Conservation (phyloP, 2,888 invertebrate species). For the Cosmopolites sordidus region DNA sequence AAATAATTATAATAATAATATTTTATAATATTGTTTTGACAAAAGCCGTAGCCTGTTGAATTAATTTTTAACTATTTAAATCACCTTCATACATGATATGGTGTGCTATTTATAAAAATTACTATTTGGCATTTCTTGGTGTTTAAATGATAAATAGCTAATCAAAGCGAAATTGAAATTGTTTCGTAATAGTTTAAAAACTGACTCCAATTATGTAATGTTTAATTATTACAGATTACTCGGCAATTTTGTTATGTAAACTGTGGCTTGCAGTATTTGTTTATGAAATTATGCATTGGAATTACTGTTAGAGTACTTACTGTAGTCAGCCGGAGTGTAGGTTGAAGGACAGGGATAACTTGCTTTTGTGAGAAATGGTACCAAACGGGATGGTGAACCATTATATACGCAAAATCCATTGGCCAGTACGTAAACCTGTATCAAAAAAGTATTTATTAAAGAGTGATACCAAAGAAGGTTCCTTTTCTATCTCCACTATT, state of each 20-base stretch:
- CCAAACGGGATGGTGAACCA: conserved; percentile 63
- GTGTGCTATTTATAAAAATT: no score
- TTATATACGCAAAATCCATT: conserved; percentile 63
- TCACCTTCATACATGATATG: no score
- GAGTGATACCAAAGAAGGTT: no score
- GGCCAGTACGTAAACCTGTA: conserved; percentile 51
- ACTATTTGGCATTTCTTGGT: background rate
- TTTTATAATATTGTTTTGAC: no score
- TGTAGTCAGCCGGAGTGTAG: conserved; percentile 75
- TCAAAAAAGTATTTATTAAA: conserved; percentile 7
- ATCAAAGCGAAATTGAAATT: background rate
- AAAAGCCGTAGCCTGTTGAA: no score
- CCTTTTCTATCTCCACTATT: no score
- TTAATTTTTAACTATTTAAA: no score
- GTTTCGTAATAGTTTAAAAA: background rate
- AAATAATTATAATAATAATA: no score
- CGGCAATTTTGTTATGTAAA: background rate
- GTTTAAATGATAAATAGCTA: conserved; percentile 1
- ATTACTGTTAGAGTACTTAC: conserved; percentile 34
- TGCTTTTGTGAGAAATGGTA: conserved; percentile 63
- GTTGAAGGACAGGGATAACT: conserved; percentile 69
- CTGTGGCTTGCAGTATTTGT: no score
- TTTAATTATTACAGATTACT: background rate
- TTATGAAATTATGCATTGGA: background rate
- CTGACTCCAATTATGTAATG: background rate